phyloP scores from a whole-genome alignment of 2,797 vertebrate species.

The Crax fasciolata region DNA sequence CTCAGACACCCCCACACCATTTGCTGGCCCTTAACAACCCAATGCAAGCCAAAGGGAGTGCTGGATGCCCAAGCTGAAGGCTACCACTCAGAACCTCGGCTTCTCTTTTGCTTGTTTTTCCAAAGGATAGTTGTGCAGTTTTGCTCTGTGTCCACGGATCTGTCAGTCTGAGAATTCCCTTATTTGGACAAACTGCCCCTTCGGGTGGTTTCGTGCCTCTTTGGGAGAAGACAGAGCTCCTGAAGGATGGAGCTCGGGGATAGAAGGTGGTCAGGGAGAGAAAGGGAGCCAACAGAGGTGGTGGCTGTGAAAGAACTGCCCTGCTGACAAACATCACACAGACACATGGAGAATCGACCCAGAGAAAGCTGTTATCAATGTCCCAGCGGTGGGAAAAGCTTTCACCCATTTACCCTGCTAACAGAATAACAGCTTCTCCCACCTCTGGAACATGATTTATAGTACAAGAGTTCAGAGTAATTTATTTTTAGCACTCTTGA shows the following conservation, averaged over 20 bases:
- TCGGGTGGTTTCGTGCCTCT: background rate
- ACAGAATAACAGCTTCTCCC: background rate
- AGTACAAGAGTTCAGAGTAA: background rate
- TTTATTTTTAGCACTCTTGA: background rate
- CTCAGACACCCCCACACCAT: background rate
- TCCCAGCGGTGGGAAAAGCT: background rate
- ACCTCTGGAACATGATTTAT: background rate
- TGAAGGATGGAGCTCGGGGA: background rate
- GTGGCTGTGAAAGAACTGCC: background rate
- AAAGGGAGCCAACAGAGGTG: background rate
- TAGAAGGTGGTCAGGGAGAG: background rate
- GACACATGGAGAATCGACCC: background rate
- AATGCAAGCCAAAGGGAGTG: background rate
- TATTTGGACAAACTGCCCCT: accelerated
- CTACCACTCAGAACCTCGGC: background rate
- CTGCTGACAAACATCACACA: accelerated
- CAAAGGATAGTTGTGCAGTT: background rate
- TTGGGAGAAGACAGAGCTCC: background rate
- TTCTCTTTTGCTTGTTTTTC: background rate
- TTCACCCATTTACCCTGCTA: background rate
- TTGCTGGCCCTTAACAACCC: accelerated
- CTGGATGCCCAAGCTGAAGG: background rate
- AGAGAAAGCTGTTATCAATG: background rate
- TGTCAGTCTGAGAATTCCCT: background rate
- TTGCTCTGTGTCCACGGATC: background rate